Evolutionary conservation across 1,140 invertebrate species (phyloP).

Genomic region (Lethocerus indicus): DNA sequence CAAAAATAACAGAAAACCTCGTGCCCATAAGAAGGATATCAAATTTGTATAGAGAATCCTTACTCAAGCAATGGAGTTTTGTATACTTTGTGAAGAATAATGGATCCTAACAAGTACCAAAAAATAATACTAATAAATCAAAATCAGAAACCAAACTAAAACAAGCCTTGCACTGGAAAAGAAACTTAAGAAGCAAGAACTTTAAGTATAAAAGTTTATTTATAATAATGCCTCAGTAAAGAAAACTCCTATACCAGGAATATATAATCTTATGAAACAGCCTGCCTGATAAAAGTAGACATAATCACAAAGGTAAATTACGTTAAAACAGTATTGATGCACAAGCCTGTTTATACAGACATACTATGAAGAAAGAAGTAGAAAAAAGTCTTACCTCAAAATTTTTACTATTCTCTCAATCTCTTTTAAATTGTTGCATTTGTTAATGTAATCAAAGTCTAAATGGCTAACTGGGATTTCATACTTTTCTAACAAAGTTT

Average conservation of each 20-base stretch:
- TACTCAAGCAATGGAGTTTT: too few species aligned
- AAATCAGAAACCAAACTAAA: too few species aligned
- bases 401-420: slow-evolving; percentile 40
- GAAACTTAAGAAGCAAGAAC: too few species aligned
- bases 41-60: too few species aligned
- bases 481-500: slow-evolving; percentile 31
- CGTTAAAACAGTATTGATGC: neutral
- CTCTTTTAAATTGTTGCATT: slow-evolving; percentile 31
- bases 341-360: neutral
- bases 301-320: neutral
- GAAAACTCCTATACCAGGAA: neutral
- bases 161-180: too few species aligned
- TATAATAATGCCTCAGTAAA: neutral
- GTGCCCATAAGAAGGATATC: too few species aligned
- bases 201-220: too few species aligned
- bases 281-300: too few species aligned
- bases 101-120: too few species aligned
- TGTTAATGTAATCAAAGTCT: slow-evolving; percentile 36
- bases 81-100: too few species aligned
- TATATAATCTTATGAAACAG: neutral
- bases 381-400: slow-evolving; percentile 24
- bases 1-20: too few species aligned
- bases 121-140: too few species aligned
- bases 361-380: neutral
- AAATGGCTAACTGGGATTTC: slow-evolving; percentile 38